Percentiles rank a stretch among this genome's conserved stretches.
phyloP scores from a whole-genome alignment of 2,113 vertebrate genomes.

The Carassius auratus region DNA sequence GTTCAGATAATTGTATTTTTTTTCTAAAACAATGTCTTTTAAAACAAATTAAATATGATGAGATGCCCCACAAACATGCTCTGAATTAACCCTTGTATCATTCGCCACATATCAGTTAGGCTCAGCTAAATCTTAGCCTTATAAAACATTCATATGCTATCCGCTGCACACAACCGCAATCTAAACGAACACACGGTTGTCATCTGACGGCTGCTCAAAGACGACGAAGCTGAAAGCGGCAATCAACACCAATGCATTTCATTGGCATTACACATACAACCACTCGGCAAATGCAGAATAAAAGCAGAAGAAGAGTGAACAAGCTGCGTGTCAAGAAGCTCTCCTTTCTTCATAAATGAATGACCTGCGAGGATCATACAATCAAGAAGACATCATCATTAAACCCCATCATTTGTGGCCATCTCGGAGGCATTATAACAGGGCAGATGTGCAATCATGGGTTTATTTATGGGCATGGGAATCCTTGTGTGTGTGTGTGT shows the following conservation, averaged over 20 bases:
- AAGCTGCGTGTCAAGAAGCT: neutral
- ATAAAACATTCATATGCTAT: conserved; percentile 59
- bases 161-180: conserved; percentile 4
- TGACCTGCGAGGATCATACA: neutral
- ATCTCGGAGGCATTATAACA: conserved; percentile 27
- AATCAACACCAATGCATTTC: neutral
- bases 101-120: conserved; percentile 14
- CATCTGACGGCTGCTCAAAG: neutral
- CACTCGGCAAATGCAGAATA: neutral
- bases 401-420: conserved; percentile 36
- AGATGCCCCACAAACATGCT: conserved; percentile 7
- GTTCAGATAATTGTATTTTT: no score
- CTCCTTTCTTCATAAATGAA: conserved; percentile 7
- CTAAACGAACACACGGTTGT: neutral
- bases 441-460: conserved; percentile 41
- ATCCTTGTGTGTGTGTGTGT: conserved; percentile 8
- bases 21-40: neutral
- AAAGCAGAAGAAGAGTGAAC: neutral
- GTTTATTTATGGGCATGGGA: conserved; percentile 25
- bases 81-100: conserved; percentile 55
- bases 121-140: conserved; percentile 50
- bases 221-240: neutral
- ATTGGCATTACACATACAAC: neutral
- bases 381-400: conserved; percentile 41
- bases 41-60: neutral